Evolutionary conservation across 2,888 invertebrate genomes (phyloP), one percentile per base, ranked within the genome.

Genomic region (Ferdinandea cuprea): DNA sequence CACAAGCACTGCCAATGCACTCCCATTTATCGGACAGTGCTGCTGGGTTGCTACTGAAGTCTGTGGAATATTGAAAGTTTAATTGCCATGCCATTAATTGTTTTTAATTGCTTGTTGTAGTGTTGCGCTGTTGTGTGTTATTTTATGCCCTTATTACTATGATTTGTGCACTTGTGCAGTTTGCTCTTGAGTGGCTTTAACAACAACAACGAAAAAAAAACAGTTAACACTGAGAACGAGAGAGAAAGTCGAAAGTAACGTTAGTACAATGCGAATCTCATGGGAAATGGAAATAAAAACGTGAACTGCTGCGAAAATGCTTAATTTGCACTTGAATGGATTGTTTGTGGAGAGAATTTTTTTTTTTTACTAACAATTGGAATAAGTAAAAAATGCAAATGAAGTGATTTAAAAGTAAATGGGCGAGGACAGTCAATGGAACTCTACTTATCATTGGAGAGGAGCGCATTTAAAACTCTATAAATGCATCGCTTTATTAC

Each of bases 61-160:
- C 13, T 63, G 59, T 65, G 66, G 66, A 63, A 68, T 83, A 83
- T 83, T 83, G 78, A 83, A 83, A 83, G 83, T 83, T 83, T 83
- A 83, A 83, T 83, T 83, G 83, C 68, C 56, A 56, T 73, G 63
- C 78, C 66, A 83, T 83, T 83, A 83, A 83, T 83, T 83, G 83
- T 69, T 83, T 83, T 77, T 83, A 83, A 83, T 83, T 78, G 83
- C 61, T 61, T 68, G 68, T 63, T 74, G 74, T 65, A 42, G 52
- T 56, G 68, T 50, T 68, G 71, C 30, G 52, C 32, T 46, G 52
- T 44, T 59, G 13, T 25, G 40, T 15, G 48, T 48, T 78, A 50
- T 56, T 77, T 76, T 61, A 68, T 68, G 83, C 77, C 56, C 72
- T 73, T 78, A 73, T 77, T 77, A 72, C 72, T 66, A 73, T 73